Conservation (phyloP, 2,888 invertebrate species). For the Mythimna pallens region DNA sequence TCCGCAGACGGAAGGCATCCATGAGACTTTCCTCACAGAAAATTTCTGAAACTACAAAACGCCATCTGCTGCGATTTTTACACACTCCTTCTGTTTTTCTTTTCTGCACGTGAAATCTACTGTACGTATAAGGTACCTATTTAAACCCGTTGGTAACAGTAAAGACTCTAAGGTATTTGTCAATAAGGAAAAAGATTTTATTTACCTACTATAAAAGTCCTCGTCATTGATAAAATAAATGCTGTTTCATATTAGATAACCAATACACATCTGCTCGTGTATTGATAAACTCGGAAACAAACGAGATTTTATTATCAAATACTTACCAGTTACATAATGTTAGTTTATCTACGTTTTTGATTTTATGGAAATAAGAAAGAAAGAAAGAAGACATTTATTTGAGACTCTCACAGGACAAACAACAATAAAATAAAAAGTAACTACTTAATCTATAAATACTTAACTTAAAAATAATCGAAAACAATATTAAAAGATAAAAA, state of each 20-base stretch:
- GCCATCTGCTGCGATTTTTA: background rate
- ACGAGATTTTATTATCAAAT: background rate
- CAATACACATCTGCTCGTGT: background rate
- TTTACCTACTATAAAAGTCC: constrained; percentile 1
- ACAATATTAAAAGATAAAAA: no score
- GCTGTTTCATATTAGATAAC: constrained; percentile 4
- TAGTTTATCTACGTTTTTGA: background rate
- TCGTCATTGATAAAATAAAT: constrained; percentile 7
- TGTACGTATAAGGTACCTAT: background rate
- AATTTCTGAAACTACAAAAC: background rate
- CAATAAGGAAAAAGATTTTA: background rate
- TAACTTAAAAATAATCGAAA: no score
- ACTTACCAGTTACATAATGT: background rate
- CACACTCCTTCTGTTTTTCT: background rate
- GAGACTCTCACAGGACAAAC: no score
- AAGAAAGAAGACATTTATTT: no score
- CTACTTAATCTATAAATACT: no score
- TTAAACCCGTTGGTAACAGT: background rate
- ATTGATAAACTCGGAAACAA: constrained; percentile 4
- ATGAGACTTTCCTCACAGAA: no score
- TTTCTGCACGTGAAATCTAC: background rate
- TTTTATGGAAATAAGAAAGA: no score
- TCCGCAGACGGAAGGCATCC: no score
- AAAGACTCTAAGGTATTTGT: background rate
- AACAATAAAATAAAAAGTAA: no score